Percentiles rank a stretch among this genome's conserved stretches.
phyloP scores from a whole-genome alignment of 2,797 vertebrate genomes.

The Pseudochaenichthys georgianus region DNA sequence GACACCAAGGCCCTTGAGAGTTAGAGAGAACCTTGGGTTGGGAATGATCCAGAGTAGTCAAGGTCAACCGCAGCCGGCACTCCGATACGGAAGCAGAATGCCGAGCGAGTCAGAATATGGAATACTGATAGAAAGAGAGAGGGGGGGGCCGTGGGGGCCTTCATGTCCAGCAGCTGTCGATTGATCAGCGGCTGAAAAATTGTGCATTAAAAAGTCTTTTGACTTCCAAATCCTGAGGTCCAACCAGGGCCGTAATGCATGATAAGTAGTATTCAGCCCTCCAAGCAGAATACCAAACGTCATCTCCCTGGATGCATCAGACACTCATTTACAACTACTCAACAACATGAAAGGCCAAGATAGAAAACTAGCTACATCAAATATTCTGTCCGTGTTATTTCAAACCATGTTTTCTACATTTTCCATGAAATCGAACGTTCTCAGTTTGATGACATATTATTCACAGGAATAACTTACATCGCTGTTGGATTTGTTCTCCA shows the following conservation, averaged over 20 bases:
- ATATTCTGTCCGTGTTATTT: constrained; percentile 80
- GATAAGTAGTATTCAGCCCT: constrained; percentile 85
- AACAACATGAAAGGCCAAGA: constrained; percentile 83
- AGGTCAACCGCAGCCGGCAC: constrained; percentile 81
- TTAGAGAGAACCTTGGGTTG: constrained; percentile 83
- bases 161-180: constrained; percentile 82
- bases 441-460: constrained; percentile 77
- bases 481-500: constrained; percentile 47
- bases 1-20: constrained; percentile 79
- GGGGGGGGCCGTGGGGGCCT: constrained; percentile 44
- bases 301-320: constrained; percentile 76
- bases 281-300: constrained; percentile 83
- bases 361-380: constrained; percentile 80
- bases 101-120: constrained; percentile 71
- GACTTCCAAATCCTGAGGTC: constrained; percentile 86
- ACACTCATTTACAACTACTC: constrained; percentile 84
- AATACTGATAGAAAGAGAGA: constrained; percentile 57
- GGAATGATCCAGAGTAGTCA: constrained; percentile 83
- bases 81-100: constrained; percentile 74
- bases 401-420: constrained; percentile 77
- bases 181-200: constrained; percentile 86
- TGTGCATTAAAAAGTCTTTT: constrained; percentile 85
- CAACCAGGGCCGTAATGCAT: constrained; percentile 83
- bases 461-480: constrained; percentile 65
- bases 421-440: constrained; percentile 71